phyloP scores from a whole-genome alignment of 2,113 vertebrate species.

The Cynoglossus semilaevis region DNA sequence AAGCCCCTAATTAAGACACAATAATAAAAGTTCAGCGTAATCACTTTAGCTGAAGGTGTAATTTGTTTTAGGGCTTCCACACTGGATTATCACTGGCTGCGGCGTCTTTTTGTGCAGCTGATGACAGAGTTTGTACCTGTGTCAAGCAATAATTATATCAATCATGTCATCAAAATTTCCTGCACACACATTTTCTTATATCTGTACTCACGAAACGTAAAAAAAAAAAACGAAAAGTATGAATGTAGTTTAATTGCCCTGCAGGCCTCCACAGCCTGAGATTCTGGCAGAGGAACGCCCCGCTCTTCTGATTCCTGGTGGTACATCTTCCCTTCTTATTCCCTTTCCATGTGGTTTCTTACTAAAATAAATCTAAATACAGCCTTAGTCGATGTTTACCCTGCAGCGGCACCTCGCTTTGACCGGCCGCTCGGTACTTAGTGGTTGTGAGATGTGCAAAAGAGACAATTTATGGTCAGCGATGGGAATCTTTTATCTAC shows the following conservation, averaged over 20 bases:
- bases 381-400: slow-evolving; percentile 26
- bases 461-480: slow-evolving; percentile 35
- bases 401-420: slow-evolving; percentile 27
- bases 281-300: slow-evolving; percentile 14
- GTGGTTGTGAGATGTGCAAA: slow-evolving; percentile 56
- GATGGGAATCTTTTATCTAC: neutral
- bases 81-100: neutral
- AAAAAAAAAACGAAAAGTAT: too few relatives aligned
- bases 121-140: slow-evolving; percentile 3
- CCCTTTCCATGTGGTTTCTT: slow-evolving; percentile 43
- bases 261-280: slow-evolving; percentile 1
- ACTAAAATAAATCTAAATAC: slow-evolving; percentile 57
- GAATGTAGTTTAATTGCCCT: neutral
- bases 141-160: slow-evolving; percentile 21
- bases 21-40: neutral
- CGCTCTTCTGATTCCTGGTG: neutral
- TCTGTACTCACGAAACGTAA: too few relatives aligned
- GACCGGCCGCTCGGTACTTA: slow-evolving; percentile 57
- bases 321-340: slow-evolving; percentile 7
- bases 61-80: slow-evolving; percentile 7
- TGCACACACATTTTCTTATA: too few relatives aligned
- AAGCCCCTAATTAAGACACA: neutral
- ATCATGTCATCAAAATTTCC: neutral
- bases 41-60: neutral
- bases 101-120: neutral